phyloP scores from a whole-genome alignment of 2,113 vertebrate species.

The Alethe diademata region DNA sequence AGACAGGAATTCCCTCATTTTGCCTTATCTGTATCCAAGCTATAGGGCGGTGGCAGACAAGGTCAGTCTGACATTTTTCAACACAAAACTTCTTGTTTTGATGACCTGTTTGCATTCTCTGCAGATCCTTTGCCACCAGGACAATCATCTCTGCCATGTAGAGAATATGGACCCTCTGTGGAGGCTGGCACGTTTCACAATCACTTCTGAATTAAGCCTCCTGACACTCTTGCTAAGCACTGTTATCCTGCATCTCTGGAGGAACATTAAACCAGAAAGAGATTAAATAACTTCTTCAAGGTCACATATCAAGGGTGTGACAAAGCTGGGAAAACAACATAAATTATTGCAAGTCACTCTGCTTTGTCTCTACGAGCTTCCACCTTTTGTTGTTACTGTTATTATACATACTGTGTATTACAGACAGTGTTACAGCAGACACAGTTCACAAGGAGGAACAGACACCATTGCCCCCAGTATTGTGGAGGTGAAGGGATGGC shows the following conservation, averaged over 20 bases:
- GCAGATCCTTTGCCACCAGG: neutral
- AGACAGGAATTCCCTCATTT: constrained; percentile 28
- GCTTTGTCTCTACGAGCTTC: constrained; percentile 21
- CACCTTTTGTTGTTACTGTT: constrained; percentile 36
- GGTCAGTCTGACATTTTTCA: neutral
- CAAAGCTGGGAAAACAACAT: constrained; percentile 33
- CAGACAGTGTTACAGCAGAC: neutral
- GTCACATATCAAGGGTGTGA: constrained; percentile 13
- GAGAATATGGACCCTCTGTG: neutral
- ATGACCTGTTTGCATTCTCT: neutral
- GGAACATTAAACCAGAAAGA: neutral
- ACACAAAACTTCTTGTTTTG: neutral
- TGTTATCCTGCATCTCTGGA: neutral
- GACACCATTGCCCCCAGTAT: neutral
- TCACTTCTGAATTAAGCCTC: neutral
- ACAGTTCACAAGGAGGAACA: neutral
- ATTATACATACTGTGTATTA: neutral
- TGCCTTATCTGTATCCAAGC: neutral
- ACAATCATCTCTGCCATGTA: neutral
- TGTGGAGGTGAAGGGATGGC: neutral
- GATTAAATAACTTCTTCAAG: constrained; percentile 40
- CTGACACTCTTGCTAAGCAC: neutral
- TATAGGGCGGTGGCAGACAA: neutral
- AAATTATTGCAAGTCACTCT: neutral
- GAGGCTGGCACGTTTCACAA: neutral